Conservation (phyloP, 2,888 invertebrate genomes). For the Rotaria sp. region DNA sequence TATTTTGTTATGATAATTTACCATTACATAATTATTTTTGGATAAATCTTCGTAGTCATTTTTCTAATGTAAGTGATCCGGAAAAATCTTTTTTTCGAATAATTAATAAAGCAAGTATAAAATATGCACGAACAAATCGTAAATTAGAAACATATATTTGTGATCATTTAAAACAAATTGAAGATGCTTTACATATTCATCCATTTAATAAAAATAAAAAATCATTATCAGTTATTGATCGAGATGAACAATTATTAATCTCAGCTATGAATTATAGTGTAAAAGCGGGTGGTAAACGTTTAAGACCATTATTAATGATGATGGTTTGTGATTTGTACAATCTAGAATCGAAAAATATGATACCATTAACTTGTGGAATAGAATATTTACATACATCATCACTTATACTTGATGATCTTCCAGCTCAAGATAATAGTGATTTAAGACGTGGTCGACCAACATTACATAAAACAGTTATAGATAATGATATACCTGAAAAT, state of each 20-base stretch:
- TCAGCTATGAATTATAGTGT: conserved; percentile 30
- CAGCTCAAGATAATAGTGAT: conserved; percentile 30
- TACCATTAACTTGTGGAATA: background rate
- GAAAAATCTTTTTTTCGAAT: too few species aligned
- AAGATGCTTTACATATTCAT: background rate
- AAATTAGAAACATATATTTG: background rate
- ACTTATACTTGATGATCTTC: conserved; percentile 31
- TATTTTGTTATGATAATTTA: background rate
- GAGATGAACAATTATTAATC: background rate
- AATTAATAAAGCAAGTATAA: background rate
- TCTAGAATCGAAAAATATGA: background rate
- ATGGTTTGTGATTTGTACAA: background rate
- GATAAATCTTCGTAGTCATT: background rate
- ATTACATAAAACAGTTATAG: background rate
- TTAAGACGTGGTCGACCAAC: conserved; percentile 27
- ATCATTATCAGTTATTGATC: background rate
- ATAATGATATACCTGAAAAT: background rate
- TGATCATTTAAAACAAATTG: conserved; percentile 26
- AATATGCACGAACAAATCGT: background rate
- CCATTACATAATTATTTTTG: background rate
- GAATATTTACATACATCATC: conserved; percentile 29
- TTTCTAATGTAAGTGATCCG: background rate
- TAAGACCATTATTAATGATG: conserved; percentile 28
- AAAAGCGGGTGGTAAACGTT: conserved; percentile 20
- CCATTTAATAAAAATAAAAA: background rate